Evolutionary conservation across 2,888 invertebrate genomes (phyloP).

Genomic region (Euproctis similis): DNA sequence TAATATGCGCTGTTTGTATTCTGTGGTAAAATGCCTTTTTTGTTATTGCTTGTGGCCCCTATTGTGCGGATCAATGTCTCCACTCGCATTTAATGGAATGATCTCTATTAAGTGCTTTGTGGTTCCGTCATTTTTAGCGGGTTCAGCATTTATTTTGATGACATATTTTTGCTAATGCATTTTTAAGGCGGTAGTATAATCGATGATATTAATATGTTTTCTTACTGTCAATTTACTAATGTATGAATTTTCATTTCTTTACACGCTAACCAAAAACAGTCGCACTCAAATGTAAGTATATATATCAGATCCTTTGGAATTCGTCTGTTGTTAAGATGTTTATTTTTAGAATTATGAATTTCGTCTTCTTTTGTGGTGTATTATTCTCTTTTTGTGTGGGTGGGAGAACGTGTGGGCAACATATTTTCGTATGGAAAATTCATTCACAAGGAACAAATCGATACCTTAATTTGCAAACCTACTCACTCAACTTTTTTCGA

Average conservation of each 20-base stretch:
- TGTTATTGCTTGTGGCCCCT: constrained; percentile 5
- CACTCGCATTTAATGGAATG: constrained; percentile 1
- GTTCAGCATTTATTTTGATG: constrained; percentile 4
- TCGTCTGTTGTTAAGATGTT: no score
- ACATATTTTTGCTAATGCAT: not conserved
- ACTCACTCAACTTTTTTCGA: no score
- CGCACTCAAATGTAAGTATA: constrained; percentile 70
- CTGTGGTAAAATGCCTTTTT: constrained; percentile 13
- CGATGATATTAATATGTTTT: not conserved
- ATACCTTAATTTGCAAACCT: no score
- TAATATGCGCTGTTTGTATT: constrained; percentile 40
- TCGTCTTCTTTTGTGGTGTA: no score
- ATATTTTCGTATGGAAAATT: no score
- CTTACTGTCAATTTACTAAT: constrained; percentile 14
- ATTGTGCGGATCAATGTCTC: constrained; percentile 5
- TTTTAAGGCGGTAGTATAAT: not conserved
- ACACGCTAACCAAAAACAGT: constrained; percentile 57
- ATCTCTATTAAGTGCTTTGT: constrained; percentile 19
- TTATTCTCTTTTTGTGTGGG: no score
- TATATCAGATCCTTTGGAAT: no score
- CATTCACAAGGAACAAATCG: no score
- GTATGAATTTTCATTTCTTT: constrained; percentile 28
- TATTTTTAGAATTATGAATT: no score
- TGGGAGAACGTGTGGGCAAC: no score
- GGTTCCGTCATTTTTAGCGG: no score